Evolutionary conservation across 2,888 invertebrate genomes (phyloP), one percentile per base, ranked within the genome.

Genomic region (Pherbina coryleti): DNA sequence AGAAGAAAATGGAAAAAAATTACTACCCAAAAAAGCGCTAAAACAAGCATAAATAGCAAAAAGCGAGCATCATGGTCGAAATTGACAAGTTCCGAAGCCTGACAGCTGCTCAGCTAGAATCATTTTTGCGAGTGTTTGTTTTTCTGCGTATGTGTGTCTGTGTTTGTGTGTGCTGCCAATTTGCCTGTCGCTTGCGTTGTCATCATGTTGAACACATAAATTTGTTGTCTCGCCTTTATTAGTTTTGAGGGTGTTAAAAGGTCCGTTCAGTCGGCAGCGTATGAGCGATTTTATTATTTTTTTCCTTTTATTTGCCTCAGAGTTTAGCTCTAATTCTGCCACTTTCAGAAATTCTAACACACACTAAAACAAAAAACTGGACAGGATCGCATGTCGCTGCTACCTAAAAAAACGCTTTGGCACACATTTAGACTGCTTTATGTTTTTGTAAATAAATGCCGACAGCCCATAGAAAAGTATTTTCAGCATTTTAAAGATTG

Each of bases 21-120:
- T 60, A 66, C 25, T 66, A 44, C 44, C 31, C 31, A 53, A 64
- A 74, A 74, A 62, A 31, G 64, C 53, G 51, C 31, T 74, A n/a
- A 62, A 74, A 66, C 66, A 44, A 44, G 64, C 64, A 51, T 37
- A 57, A 57, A 8, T 37, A 19, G 72, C 25, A 34, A 22, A 53
- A 34, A 17, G 7, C 51, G 51, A 22, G 72, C 60, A 34, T 57
- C 72, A 25, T 57, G 19, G 44, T 60, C 60, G 34, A 44, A 53
- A 55, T 71, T 71, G 71, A 53, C 55, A 28, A 51, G 28, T 51
- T 69, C 28, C 51, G 28, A 34, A 14, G 25, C 60, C 60, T 67
- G 67, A 49, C 67, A 44, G 44, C 22, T 44, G 67, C 44, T 31
- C n/a, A n/a, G 31, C 34, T 25, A 34, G 19, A n/a, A 64, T 34